Percentiles rank a stretch among this genome's conserved stretches.
These are phyloP conservation scores for Aethes cnicana DNA, from an alignment of 2,888 invertebrate genomes.

Conservation along the genomic window DNA sequence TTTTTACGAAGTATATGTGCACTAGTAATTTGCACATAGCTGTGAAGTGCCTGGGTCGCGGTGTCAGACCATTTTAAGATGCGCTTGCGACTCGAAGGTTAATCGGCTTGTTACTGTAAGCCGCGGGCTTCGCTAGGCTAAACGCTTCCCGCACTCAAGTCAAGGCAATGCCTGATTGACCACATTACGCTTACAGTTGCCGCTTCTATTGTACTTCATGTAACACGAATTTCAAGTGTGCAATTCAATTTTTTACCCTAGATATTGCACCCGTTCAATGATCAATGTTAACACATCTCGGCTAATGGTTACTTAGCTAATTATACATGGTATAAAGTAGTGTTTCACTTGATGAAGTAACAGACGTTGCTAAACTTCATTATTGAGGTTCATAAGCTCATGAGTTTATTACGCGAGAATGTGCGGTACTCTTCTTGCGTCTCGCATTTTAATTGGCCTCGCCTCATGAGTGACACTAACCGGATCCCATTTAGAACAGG, in stretches of 20 bases:
- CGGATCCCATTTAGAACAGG: slow-evolving; percentile 58
- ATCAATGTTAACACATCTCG: slow-evolving; percentile 1
- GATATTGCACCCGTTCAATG: background rate
- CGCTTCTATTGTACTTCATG: background rate
- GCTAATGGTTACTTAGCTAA: slow-evolving; percentile 18
- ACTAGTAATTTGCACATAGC: background rate
- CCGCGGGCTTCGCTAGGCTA: slow-evolving; percentile 29
- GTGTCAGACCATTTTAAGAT: slow-evolving; percentile 12
- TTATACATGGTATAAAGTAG: slow-evolving; percentile 12
- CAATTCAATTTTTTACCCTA: too few relatives aligned
- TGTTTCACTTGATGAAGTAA: slow-evolving; percentile 19
- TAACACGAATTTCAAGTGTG: background rate
- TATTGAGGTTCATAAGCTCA: slow-evolving; percentile 25
- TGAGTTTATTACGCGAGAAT: slow-evolving; percentile 10
- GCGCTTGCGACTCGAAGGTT: slow-evolving; percentile 44
- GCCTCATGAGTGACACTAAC: slow-evolving; percentile 39
- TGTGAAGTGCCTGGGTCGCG: background rate
- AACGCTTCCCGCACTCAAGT: slow-evolving; percentile 24
- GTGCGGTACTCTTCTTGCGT: slow-evolving; percentile 12
- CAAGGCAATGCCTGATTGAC: slow-evolving; percentile 23
- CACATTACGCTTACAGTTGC: slow-evolving; percentile 14
- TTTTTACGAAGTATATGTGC: too few relatives aligned
- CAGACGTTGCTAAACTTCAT: slow-evolving; percentile 20
- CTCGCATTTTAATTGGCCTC: slow-evolving; percentile 9
- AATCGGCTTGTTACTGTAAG: slow-evolving; percentile 37